Base-by-base conservation (phyloP, 2,797 vertebrate genomes). In the Heliangelus exortis region DNA sequence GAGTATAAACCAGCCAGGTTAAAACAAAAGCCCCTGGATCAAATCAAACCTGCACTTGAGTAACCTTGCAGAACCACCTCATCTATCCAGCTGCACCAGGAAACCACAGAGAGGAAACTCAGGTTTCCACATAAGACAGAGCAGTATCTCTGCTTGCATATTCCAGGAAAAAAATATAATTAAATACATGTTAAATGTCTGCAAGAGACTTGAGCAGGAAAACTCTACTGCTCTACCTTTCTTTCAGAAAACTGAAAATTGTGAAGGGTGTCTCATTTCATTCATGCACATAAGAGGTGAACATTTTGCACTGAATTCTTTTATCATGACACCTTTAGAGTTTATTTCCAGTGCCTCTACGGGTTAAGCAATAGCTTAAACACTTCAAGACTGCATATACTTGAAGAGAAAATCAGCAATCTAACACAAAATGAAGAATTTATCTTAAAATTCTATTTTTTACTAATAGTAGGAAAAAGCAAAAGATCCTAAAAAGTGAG, bases 221-320 rank as follows among this genome's bases (percentile, higher is more conserved):
- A 93, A 62, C 26, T 77, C 29, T 61, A 57, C 34, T 43, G 58
- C 67, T 93, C 87, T 85, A 89, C 9, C 58, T 59, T 55, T 47
- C 41, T 84, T 75, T 88, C 62, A 61, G 58, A 83, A 87, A 75
- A 43, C 23, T 25, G 41, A 66, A 87, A 87, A 87, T 78, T 74
- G 1, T n/a, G 19, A 55, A 9, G 48, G 59, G 51, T 34, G 58
- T 84, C 68, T 77, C 9, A 9, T 85, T 89, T 82, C 61, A 47
- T 31, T 74, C 76, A 90, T 45, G 69, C 48, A 76, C 8, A 1
- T 39, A 73, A 53, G 26, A 57, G 66, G 55, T 91, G 76, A 86
- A 95, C 5, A 19, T 77, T 84, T 54, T 66, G 45, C 55, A 90
- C 57, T 9, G 8, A 90, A 93, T 92, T 92, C 82, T 53, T 87